These are phyloP conservation scores for Cyaniris semiargus DNA, from an alignment of 2,888 invertebrate species.

Conservation along the genomic window DNA sequence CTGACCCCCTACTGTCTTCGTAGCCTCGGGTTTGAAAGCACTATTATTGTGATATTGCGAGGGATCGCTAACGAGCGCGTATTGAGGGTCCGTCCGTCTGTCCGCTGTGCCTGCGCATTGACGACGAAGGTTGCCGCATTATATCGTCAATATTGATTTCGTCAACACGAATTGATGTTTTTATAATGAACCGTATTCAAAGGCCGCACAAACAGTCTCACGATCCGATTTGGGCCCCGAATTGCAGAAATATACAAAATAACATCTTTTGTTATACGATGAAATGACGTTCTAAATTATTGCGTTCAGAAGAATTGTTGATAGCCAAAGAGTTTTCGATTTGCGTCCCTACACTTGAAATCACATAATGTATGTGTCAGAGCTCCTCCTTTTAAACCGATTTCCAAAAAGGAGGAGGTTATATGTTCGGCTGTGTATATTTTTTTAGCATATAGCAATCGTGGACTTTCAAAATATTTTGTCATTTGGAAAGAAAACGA, in stretches of 20 bases:
- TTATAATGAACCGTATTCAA: constrained; percentile 12
- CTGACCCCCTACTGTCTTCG: background rate
- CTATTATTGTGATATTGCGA: background rate
- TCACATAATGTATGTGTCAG: too few species aligned
- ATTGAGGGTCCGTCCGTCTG: constrained; percentile 3
- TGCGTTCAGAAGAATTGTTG: too few species aligned
- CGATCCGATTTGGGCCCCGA: constrained; percentile 7
- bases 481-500: too few species aligned
- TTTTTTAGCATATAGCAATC: too few species aligned
- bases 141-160: constrained; percentile 18
- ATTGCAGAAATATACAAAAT: constrained; percentile 4
- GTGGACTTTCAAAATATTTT: too few species aligned
- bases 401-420: too few species aligned
- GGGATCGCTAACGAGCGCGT: background rate
- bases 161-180: constrained; percentile 16
- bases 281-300: background rate
- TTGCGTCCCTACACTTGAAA: too few species aligned
- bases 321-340: too few species aligned
- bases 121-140: constrained; percentile 9
- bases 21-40: constrained; percentile 6
- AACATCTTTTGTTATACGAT: background rate
- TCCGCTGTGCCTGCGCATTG: background rate
- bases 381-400: too few species aligned
- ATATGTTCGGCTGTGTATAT: too few species aligned
- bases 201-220: constrained; percentile 16